Percentiles rank a stretch among this genome's conserved stretches.
Evolutionary conservation across 1,140 invertebrate species (phyloP).

Genomic region (Dendroctonus ponderosae): DNA sequence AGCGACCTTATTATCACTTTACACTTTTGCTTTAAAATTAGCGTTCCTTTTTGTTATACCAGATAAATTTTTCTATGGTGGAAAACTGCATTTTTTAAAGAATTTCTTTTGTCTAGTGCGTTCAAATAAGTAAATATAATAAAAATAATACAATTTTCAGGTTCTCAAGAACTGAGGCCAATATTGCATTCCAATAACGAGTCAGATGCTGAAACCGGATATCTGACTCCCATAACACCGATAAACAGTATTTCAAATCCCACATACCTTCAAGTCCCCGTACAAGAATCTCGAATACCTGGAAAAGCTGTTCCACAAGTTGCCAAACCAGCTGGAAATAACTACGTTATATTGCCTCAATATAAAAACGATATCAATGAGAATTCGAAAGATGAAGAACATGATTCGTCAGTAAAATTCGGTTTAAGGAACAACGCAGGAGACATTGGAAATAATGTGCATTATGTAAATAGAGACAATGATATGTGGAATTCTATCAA

Average conservation of each 20-base stretch:
- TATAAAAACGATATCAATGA: slow-evolving; percentile 50
- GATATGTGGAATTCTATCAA: slow-evolving; percentile 23
- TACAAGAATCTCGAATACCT: slow-evolving; percentile 11
- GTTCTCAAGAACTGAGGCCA: slow-evolving; percentile 55
- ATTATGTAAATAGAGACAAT: slow-evolving; percentile 25
- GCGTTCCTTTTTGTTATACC: too few species aligned
- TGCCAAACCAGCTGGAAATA: slow-evolving; percentile 55
- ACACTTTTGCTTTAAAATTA: too few species aligned
- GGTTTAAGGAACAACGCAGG: slow-evolving; percentile 1
- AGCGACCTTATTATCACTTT: too few species aligned
- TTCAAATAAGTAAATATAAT: too few species aligned
- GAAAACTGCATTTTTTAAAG: too few species aligned
- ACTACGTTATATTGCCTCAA: slow-evolving; percentile 63
- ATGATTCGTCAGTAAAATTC: slow-evolving; percentile 11
- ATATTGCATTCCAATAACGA: slow-evolving; percentile 57
- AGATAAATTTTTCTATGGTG: too few species aligned
- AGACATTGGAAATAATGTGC: not conserved
- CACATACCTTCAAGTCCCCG: slow-evolving; percentile 41
- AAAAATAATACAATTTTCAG: slow-evolving; percentile 29
- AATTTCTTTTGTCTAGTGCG: too few species aligned
- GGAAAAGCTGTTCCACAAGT: slow-evolving; percentile 36
- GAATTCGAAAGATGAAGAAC: slow-evolving; percentile 12
- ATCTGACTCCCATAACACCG: slow-evolving; percentile 40
- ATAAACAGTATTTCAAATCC: slow-evolving; percentile 45
- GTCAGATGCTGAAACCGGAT: slow-evolving; percentile 49